These are phyloP conservation scores for Microcaecilia unicolor DNA, from an alignment of 2,797 vertebrate genomes.

Conservation along the genomic window DNA sequence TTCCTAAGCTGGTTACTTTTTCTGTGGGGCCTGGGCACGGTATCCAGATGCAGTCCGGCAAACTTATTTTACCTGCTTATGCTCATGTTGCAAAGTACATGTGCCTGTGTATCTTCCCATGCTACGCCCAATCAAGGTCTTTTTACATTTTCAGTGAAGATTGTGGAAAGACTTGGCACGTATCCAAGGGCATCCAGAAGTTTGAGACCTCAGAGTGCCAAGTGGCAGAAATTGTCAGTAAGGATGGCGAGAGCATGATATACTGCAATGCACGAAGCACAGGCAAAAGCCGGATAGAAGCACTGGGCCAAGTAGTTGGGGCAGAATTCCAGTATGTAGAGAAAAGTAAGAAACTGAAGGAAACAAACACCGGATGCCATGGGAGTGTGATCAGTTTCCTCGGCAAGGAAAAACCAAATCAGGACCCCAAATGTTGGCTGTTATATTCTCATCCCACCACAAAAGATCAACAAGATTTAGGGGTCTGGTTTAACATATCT, in stretches of 20 bases:
- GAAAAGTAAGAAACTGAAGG: slow-evolving; percentile 45
- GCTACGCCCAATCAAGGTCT: slow-evolving; percentile 40
- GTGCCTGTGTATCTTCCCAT: slow-evolving; percentile 46
- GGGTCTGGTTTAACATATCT: slow-evolving; percentile 63
- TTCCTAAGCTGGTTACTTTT: slow-evolving; percentile 60
- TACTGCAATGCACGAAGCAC: slow-evolving; percentile 64
- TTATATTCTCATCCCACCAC: slow-evolving; percentile 64
- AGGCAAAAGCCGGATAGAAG: slow-evolving; percentile 51
- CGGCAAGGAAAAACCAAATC: slow-evolving; percentile 24
- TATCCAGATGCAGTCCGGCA: slow-evolving; percentile 57
- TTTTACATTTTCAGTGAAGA: slow-evolving; percentile 66
- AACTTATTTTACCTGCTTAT: slow-evolving; percentile 64
- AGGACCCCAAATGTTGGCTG: slow-evolving; percentile 57
- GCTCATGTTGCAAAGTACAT: slow-evolving; percentile 21
- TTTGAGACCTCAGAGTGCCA: slow-evolving; percentile 53
- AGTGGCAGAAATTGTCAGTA: slow-evolving; percentile 67
- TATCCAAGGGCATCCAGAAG: slow-evolving; percentile 23
- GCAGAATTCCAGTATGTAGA: slow-evolving; percentile 50
- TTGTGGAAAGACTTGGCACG: slow-evolving; percentile 53
- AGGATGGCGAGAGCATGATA: slow-evolving; percentile 46
- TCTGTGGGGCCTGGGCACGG: slow-evolving; percentile 71
- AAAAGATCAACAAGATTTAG: slow-evolving; percentile 49
- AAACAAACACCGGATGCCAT: slow-evolving; percentile 53
- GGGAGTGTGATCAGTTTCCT: slow-evolving; percentile 67
- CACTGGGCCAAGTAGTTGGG: slow-evolving; percentile 53